A percentile compares a stretch with the other conserved stretches of the same genome.
These are phyloP conservation scores for Phytoseiulus persimilis DNA, from an alignment of 2,888 invertebrate genomes.

Conservation along the genomic window DNA sequence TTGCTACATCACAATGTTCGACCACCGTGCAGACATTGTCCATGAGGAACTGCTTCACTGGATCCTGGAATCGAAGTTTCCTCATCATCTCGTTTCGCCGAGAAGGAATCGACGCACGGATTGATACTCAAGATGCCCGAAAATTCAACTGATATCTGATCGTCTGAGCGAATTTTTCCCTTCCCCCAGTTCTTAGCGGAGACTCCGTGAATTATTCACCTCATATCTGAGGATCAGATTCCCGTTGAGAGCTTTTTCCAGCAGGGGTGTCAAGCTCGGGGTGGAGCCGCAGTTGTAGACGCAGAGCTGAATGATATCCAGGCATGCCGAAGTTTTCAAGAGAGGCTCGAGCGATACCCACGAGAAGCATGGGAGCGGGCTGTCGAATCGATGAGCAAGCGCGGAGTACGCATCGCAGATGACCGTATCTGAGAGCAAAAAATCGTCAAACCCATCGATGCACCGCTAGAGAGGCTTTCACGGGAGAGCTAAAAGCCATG, in stretches of 20 bases:
- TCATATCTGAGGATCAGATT: slow-evolving; percentile 1
- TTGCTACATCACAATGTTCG: neutral
- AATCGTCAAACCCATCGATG: neutral
- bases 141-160: no score
- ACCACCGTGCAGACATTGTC: neutral
- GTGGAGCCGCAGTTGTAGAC: neutral
- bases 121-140: no score
- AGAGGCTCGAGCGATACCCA: neutral
- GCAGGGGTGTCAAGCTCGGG: neutral
- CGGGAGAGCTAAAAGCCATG: neutral
- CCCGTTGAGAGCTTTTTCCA: neutral
- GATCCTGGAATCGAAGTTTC: neutral
- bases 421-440: neutral
- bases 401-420: neutral
- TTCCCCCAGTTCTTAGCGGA: no score
- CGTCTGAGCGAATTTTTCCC: no score
- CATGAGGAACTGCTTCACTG: neutral
- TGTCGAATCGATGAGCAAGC: slow-evolving; percentile 7
- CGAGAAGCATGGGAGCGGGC: slow-evolving; percentile 20
- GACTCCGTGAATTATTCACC: neutral
- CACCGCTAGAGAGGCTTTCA: no score
- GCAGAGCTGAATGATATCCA: neutral
- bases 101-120: no score
- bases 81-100: neutral
- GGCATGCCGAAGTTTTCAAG: neutral